Evolutionary conservation across 2,797 vertebrate genomes (phyloP), one percentile per base, ranked within the genome.

Genomic region (Tadarida brasiliensis): DNA sequence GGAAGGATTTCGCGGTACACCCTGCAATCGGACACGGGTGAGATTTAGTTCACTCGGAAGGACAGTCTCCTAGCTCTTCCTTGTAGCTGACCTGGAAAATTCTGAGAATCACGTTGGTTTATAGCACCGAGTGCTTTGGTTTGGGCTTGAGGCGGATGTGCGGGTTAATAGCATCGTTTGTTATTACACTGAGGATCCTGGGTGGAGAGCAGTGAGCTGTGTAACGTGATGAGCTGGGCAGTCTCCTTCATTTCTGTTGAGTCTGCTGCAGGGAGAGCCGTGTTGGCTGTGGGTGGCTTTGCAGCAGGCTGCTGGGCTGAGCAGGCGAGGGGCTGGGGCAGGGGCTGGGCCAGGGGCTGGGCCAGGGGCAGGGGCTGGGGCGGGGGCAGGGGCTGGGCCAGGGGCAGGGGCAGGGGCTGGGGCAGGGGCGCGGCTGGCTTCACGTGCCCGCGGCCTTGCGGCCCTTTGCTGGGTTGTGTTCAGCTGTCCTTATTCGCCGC

Each of bases 231-330:
- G 90, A 97, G 81, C 49, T 68, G 4, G 16, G 73, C 1, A 7
- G 91, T 88, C 94, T 73, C 89, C 77, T 90, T 95, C 76, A 87
- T 96, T 95, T 95, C 92, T 97, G 96, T 95, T 94, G 96, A 95
- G 96, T 97, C 97, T 97, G 95, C 97, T 74, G 76, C 0, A 5
- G 63, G 54, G 90, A 93, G 80, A 81, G 81, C 84, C 0, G 0
- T 97, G 95, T 97, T 97, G 97, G 95, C 94, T 92, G 97, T 98
- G 97, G 97, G 96, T 56, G 54, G 44, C 14, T 76, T 70, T 39
- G 56, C 3, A 54, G 91, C 93, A 30, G 94, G 96, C 90, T 63
- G 71, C 73, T 1, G 30, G 80, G 77, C 93, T 5, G 26, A 92
- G 93, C 39, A 61, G 95, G 87, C 33, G 61, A 4, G 17, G 59